Percentiles rank a stretch among this genome's conserved stretches.
Conservation (phyloP, 35 echinoderm and acorn worm genomes). For the Strongylocentrotus purpuratus region DNA sequence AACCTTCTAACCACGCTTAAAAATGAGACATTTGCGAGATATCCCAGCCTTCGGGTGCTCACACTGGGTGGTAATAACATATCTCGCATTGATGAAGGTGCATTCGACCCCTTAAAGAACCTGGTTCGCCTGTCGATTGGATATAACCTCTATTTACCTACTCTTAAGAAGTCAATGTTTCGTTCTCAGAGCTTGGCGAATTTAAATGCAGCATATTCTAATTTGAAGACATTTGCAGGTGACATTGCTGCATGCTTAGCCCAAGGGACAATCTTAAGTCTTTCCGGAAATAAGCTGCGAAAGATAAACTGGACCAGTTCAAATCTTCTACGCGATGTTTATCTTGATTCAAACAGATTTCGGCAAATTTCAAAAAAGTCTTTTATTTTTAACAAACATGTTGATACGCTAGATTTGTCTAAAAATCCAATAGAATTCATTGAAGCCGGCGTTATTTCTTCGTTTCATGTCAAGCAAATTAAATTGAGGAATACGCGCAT, state of each 20-base stretch:
- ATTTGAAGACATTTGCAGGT: background rate
- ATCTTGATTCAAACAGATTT: background rate
- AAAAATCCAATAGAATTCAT: background rate
- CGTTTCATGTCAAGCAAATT: background rate
- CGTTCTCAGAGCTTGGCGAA: background rate
- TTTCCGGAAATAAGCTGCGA: too few relatives aligned
- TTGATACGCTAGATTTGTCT: background rate
- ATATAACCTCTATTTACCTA: background rate
- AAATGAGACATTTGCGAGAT: background rate
- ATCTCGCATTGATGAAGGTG: background rate
- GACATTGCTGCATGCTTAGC: too few relatives aligned
- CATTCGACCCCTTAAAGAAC: background rate
- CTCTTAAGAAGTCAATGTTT: background rate
- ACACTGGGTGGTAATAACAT: background rate
- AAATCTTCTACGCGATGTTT: background rate
- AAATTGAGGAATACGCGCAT: background rate
- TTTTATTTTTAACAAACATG: background rate
- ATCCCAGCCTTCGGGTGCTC: background rate
- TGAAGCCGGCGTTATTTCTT: background rate
- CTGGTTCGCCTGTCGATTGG: background rate
- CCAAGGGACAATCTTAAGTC: too few relatives aligned
- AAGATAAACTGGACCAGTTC: too few relatives aligned
- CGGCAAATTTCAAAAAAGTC: background rate
- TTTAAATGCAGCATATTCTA: background rate
- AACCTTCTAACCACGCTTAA: background rate